phyloP scores from a whole-genome alignment of 2,797 vertebrate genomes.

The Gouania willdenowi region DNA sequence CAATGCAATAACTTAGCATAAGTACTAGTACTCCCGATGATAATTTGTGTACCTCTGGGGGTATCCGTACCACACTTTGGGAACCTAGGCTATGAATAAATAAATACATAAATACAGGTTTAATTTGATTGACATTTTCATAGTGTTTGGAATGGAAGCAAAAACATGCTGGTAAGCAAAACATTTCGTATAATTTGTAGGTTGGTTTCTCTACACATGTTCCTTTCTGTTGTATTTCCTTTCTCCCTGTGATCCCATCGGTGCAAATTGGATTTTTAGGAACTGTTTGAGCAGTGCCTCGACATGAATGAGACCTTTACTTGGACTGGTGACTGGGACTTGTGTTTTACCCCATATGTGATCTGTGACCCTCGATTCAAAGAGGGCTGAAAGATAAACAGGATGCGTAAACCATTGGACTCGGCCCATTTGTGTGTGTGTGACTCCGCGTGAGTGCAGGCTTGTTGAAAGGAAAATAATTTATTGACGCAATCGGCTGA shows the following conservation, averaged over 20 bases:
- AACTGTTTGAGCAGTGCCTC: constrained; percentile 23
- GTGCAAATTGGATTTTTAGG: constrained; percentile 45
- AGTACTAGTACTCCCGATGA: no score
- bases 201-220: no score
- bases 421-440: constrained; percentile 35
- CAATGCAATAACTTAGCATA: no score
- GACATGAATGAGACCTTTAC: constrained; percentile 71
- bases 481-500: constrained; percentile 19
- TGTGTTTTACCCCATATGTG: constrained; percentile 72
- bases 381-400: constrained; percentile 66
- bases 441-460: constrained; percentile 46
- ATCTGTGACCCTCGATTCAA: constrained; percentile 66
- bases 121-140: no score
- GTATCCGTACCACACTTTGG: no score
- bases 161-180: no score
- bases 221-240: no score
- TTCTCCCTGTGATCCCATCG: constrained; percentile 69
- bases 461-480: constrained; percentile 46
- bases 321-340: constrained; percentile 62
- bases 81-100: no score
- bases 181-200: no score
- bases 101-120: no score
- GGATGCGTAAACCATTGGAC: constrained; percentile 49
- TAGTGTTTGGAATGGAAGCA: no score
- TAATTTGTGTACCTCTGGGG: no score